Evolutionary conservation across 2,888 invertebrate species (phyloP), one percentile per base, ranked within the genome.

Genomic region (Tetranychus truncatus): DNA sequence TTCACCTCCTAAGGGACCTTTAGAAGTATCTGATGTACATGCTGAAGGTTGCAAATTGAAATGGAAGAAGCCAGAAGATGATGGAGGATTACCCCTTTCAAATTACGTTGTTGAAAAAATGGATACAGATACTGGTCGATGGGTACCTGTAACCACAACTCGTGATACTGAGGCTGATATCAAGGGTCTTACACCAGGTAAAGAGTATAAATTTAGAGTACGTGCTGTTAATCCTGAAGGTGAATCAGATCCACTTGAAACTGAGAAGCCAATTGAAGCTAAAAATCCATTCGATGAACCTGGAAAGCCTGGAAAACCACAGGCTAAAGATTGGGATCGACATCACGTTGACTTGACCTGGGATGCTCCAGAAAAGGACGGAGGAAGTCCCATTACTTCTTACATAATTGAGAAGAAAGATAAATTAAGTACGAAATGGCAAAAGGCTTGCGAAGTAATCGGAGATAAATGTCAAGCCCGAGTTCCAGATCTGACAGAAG

Each of bases 321-420:
- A 84, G 66, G 82, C 83, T 77, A 85, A 85, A 18, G 82, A 84
- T 66, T 99, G 94, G 93, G 95, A 95, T 74, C 0, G 92, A 91
- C 90, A 91, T 82, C 92, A 92, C 81, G 94, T 95, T 66, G 94
- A 93, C 81, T 85, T 97, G 74, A 88, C 91, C 86, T 97, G 96
- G 96, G 88, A 89, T 72, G 87, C 89, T 79, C 96, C 96, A 0
- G 89, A 89, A 81, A 89, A 88, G 75, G 92, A 95, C 82, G 95
- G 95, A 77, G 95, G 95, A 20, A 88, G 92, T 73, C 94, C 95
- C 0, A 87, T 95, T 78, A 90, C 89, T 71, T 46, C 46, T 11
- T 96, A 94, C 81, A 90, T 95, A 77, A 88, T 96, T 71, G 95
- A 96, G 78, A 95, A 93, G 88, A 95, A 93, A 83, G 94, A 95